phyloP scores from a whole-genome alignment of 2,888 invertebrate genomes.

The Ectemnius continuus region DNA sequence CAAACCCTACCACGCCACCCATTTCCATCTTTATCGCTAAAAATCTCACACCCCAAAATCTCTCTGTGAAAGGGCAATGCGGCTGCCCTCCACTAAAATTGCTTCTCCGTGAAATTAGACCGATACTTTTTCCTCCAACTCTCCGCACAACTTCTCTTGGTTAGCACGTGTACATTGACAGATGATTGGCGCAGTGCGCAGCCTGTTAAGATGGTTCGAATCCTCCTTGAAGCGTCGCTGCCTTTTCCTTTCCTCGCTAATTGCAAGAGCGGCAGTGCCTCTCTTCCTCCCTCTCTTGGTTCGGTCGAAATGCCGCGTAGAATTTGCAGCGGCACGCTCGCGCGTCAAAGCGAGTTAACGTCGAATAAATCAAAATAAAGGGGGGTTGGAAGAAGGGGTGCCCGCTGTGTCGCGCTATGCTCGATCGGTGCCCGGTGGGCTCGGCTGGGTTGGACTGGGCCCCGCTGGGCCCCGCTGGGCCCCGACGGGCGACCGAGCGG shows the following conservation, averaged over 20 bases:
- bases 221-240: no score
- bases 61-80: neutral
- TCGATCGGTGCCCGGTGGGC: slow-evolving; percentile 21
- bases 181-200: no score
- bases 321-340: slow-evolving; percentile 63
- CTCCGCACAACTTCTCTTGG: neutral
- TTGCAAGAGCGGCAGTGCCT: neutral
- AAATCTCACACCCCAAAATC: slow-evolving; percentile 18
- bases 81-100: neutral
- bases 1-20: slow-evolving; percentile 27
- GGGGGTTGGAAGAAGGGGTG: slow-evolving; percentile 42
- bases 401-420: no score
- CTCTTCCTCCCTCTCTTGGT: slow-evolving; percentile 12
- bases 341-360: slow-evolving; percentile 70
- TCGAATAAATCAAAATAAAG: slow-evolving; percentile 78
- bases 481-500: slow-evolving; percentile 68
- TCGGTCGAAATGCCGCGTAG: slow-evolving; percentile 32
- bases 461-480: slow-evolving; percentile 55
- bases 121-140: slow-evolving; percentile 8
- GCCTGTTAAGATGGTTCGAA: no score
- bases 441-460: slow-evolving; percentile 57
- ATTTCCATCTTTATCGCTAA: slow-evolving; percentile 60
- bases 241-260: no score
- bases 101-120: slow-evolving; percentile 1
- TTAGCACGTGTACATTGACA: no score